Conservation (phyloP, 1,140 invertebrate species). For the Lepidurus arcticus region DNA sequence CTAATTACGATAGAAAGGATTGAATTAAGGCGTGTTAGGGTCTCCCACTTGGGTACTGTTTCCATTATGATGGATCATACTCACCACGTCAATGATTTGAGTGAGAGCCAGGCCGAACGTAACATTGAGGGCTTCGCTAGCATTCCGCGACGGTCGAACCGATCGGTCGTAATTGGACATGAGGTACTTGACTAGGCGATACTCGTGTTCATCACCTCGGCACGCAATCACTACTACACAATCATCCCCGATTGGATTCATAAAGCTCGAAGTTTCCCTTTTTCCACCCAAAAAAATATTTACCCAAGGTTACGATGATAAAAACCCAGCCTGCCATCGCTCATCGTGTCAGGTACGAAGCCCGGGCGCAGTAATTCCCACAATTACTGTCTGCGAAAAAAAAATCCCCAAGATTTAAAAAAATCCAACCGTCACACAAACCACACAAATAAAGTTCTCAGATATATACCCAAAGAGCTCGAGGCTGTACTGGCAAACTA, state of each 20-base stretch:
- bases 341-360: background rate
- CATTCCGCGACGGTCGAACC: conserved; percentile 46
- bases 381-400: background rate
- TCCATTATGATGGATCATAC: conserved; percentile 25
- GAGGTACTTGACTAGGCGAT: conserved; percentile 42
- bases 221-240: background rate
- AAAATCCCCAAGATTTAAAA: background rate
- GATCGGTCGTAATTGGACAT: conserved; percentile 46
- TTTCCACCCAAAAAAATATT: background rate
- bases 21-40: background rate
- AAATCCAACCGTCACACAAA: too few relatives aligned
- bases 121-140: conserved; percentile 45
- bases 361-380: background rate
- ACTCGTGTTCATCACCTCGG: conserved; percentile 23
- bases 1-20: background rate
- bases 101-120: conserved; percentile 49
- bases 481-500: too few relatives aligned
- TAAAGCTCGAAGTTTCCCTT: background rate
- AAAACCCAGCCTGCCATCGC: conserved; percentile 7
- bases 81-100: conserved; percentile 51
- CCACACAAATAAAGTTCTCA: too few relatives aligned
- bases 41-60: background rate
- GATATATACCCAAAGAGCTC: too few relatives aligned
- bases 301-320: conserved; percentile 21
- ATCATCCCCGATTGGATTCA: background rate